Evolutionary conservation across 2,888 invertebrate species (phyloP), one percentile per base, ranked within the genome.

Genomic region (Beris morrisii): DNA sequence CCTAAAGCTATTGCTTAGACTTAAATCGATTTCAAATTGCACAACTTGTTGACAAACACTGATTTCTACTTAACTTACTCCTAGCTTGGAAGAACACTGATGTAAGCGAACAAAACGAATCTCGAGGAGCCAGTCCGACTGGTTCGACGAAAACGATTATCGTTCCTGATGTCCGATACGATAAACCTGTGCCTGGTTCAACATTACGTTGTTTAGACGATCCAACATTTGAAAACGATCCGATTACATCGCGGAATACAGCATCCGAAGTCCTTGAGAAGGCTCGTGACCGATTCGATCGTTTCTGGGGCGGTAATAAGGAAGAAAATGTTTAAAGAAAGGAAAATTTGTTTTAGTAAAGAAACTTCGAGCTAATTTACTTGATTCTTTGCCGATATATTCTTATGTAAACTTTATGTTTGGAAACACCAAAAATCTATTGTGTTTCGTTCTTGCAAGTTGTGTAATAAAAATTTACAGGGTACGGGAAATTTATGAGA

Each of bases 281-380:
- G 78, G 92, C 92, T 73, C 88, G 91, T 73, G 89, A 88, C 79
- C 88, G 91, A 73, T 92, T 92, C 77, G 92, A 92, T 80, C 88
- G 90, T 76, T 92, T 92, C 80, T 92, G 92, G 92, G 89, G 90
- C 71, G 88, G 88, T 75, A 86, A 83, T 73, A 86, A 86, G 74
- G 85, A 86, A 73, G 85, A 85, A 72, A 84, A 83, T 75, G 86
- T 80, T 71, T 79, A 79, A 76, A 44, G 15, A 9, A 22, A 31
- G 7, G 11, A n/a, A 28, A 53, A 30, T 53, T 9, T 28, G 9
- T 4, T 53, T 53, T 53, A 38, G 38, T 38, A 38, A 22, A 38
- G 38, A 38, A 38, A 38, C 9, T 38, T 9, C 9, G 7, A 7
- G 7, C 1, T 38, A 38, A 9, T 22, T 22, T 22, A 22, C 22